Percentiles rank a stretch among this genome's conserved stretches.
phyloP scores from a whole-genome alignment of 2,888 invertebrate species.

The Druceiella hillmani region DNA sequence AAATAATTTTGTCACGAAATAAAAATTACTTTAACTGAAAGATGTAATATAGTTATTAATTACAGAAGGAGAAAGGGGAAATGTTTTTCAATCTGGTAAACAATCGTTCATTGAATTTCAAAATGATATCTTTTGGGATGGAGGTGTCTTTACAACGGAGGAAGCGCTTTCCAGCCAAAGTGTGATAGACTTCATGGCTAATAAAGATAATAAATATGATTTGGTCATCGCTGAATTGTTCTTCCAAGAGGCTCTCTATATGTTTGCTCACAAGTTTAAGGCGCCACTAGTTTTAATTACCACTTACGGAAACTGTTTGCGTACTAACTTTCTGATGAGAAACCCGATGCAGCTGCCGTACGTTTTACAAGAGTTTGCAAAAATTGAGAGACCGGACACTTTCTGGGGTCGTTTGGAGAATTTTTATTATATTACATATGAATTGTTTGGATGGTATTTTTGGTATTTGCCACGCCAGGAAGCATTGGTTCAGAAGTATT shows the following conservation, averaged over 20 bases:
- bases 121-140: conserved; percentile 35
- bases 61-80: conserved; percentile 37
- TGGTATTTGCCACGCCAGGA: conserved; percentile 39
- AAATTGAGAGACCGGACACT: conserved; percentile 41
- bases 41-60: conserved; percentile 15
- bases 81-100: conserved; percentile 38
- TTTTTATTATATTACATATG: conserved; percentile 33
- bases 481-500: conserved; percentile 34
- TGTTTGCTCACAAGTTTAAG: conserved; percentile 43
- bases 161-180: conserved; percentile 33
- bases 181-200: conserved; percentile 31
- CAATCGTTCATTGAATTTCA: conserved; percentile 37
- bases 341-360: conserved; percentile 42
- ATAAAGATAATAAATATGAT: conserved; percentile 37
- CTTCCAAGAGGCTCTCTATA: conserved; percentile 41
- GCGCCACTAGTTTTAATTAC: conserved; percentile 38
- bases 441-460: conserved; percentile 38
- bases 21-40: too few relatives aligned
- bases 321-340: conserved; percentile 35
- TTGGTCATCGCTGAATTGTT: conserved; percentile 47
- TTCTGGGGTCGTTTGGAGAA: conserved; percentile 50
- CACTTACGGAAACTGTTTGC: conserved; percentile 43
- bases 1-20: too few relatives aligned
- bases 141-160: conserved; percentile 36
- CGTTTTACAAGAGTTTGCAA: conserved; percentile 36